Evolutionary conservation across 2,797 vertebrate genomes (phyloP), one percentile per base, ranked within the genome.

Genomic region (Crocodylus rhombifer): DNA sequence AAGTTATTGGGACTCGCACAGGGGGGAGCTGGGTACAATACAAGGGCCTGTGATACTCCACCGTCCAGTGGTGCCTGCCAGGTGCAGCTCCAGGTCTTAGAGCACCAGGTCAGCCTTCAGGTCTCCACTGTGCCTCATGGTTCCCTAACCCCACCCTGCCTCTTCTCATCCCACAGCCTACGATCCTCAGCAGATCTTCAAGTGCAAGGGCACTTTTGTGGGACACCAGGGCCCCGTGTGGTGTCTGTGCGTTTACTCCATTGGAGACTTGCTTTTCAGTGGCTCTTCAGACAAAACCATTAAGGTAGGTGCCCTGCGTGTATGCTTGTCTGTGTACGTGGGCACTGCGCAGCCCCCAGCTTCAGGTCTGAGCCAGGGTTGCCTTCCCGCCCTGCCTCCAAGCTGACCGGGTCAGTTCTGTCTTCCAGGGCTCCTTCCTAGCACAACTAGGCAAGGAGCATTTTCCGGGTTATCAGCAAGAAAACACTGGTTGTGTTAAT

Each of bases 141-240:
- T 63, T n/a, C 42, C 61, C 20, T 61, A 64, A 25, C 15, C 80
- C 91, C 93, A 61, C 42, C 63, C 63, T 77, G 79, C 18, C 33
- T 64, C 20, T 13, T 93, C 62, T 93, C 33, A 21, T 89, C 60
- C 97, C 64, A 20, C 94, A 99, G 99, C 99, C 14, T 99, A 99
- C 2, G 99, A 99, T 94, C 99, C 99, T 11, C 99, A 99, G 98
- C 99, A 99, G 98, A 99, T 99, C 98, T 99, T 99, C 97, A 99
- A 99, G 97, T 99, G 99, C 96, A 99, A 99, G 96, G 99, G 99
- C 25, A 99, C 99, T 7, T 99, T 99, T 33, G 99, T 99, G 84
- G 99, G 99, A 25, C 99, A 99, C 97, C 99, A 99, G 96, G 99
- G 99, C 87, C 99, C 99, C 0, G 99, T 99, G 57, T 99, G 99